Conservation (phyloP, 2,797 vertebrate genomes). For the Psittacula derbiana region DNA sequence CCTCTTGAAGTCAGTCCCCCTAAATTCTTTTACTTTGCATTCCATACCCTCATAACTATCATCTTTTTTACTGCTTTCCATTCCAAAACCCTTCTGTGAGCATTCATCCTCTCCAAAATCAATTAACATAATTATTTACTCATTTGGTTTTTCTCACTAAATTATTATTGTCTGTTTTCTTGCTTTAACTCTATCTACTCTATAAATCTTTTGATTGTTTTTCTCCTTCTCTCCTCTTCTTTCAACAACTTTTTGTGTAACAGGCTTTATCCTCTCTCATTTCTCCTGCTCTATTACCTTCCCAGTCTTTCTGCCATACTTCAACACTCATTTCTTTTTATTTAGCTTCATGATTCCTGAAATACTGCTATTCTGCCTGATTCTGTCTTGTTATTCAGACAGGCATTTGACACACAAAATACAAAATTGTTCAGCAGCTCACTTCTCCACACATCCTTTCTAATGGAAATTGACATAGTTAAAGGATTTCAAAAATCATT, state of each 20-base stretch:
- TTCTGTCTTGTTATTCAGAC: neutral
- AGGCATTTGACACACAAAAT: neutral
- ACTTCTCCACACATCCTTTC: neutral
- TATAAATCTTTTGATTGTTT: neutral
- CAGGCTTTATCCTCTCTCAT: neutral
- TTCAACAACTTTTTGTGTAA: neutral
- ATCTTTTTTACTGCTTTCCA: neutral
- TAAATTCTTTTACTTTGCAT: neutral
- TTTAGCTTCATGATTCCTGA: neutral
- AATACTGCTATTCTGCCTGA: neutral
- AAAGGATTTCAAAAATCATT: neutral
- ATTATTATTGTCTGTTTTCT: neutral
- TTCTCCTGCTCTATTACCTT: neutral
- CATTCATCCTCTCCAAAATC: neutral
- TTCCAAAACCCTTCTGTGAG: neutral
- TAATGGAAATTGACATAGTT: neutral
- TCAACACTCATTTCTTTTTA: neutral
- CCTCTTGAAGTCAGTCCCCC: neutral
- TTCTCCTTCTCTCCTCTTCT: neutral
- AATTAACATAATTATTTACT: neutral
- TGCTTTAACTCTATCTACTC: neutral
- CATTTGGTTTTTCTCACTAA: neutral
- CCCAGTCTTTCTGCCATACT: neutral
- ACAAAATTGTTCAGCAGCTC: neutral
- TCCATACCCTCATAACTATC: neutral